A percentile compares a stretch with the other conserved stretches of the same genome.
These are phyloP conservation scores for Haplochromis vanheusdeni DNA, from an alignment of 2,113 vertebrate genomes.

Conservation along the genomic window DNA sequence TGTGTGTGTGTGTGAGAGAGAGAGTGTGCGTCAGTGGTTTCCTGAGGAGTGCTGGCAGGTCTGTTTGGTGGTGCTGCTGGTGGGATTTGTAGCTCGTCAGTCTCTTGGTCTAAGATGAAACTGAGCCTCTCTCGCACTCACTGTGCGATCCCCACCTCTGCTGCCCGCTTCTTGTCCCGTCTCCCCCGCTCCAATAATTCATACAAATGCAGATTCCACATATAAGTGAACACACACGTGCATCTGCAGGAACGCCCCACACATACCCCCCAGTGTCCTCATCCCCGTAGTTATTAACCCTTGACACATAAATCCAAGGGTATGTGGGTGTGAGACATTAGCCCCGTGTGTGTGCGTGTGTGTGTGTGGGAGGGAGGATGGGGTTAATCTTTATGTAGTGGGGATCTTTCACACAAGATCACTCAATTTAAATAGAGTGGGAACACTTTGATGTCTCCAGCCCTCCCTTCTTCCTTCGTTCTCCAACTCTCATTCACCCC, in stretches of 20 bases:
- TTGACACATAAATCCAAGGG: conserved; percentile 54
- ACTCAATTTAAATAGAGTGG: conserved; percentile 59
- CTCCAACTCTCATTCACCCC: conserved; percentile 30
- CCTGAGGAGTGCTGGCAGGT: conserved; percentile 20
- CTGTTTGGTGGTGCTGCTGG: conserved; percentile 1
- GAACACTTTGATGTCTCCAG: conserved; percentile 60
- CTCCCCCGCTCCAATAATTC: neutral
- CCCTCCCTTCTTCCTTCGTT: conserved; percentile 10
- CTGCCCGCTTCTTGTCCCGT: neutral
- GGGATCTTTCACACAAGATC: conserved; percentile 63
- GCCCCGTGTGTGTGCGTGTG: neutral
- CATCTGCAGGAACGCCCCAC: neutral
- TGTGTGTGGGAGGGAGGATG: conserved; percentile 7
- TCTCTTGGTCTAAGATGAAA: conserved; percentile 4
- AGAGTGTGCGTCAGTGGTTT: neutral
- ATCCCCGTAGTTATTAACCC: conserved; percentile 59
- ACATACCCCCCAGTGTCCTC: neutral
- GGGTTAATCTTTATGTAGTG: conserved; percentile 64
- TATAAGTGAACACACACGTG: neutral
- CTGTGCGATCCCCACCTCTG: conserved; percentile 6
- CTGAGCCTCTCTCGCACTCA: conserved; percentile 5
- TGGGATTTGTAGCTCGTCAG: conserved; percentile 40
- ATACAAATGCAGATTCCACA: neutral
- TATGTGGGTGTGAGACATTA: conserved; percentile 51
- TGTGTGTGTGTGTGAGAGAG: neutral